Evolutionary conservation across 2,888 invertebrate genomes (phyloP).

Genomic region (Cheilosia variabilis): DNA sequence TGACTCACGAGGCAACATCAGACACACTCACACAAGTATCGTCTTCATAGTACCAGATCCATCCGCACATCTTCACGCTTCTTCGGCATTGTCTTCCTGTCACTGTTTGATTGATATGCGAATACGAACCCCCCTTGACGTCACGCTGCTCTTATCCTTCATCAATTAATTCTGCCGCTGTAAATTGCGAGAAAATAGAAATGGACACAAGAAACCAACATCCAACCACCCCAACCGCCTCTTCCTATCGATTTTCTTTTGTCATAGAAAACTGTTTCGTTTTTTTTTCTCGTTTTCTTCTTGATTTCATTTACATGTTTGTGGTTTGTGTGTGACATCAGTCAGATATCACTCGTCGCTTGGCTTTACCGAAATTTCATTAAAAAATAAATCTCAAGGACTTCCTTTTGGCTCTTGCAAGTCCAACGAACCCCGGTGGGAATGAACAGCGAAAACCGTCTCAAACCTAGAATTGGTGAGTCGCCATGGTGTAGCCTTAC

Average conservation of each 20-base stretch:
- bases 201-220: background rate
- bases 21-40: constrained; percentile 8
- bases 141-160: background rate
- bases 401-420: constrained; percentile 1
- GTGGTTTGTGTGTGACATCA: background rate
- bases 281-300: background rate
- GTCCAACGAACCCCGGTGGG: constrained; percentile 39
- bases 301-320: background rate
- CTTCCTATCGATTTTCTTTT: constrained; percentile 38
- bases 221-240: background rate
- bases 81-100: constrained; percentile 42
- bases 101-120: constrained; percentile 48
- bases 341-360: background rate
- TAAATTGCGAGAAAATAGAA: constrained; percentile 1
- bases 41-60: background rate
- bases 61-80: constrained; percentile 22
- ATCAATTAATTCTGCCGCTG: constrained; percentile 39
- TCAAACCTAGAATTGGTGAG: constrained; percentile 30
- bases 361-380: constrained; percentile 13
- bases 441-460: constrained; percentile 6
- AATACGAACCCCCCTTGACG: background rate
- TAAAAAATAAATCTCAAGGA: constrained; percentile 18
- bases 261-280: constrained; percentile 8
- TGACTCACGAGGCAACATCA: constrained; percentile 20
- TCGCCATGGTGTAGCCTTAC: background rate